Evolutionary conservation across 2,113 vertebrate genomes (phyloP).

Genomic region (Riparia riparia): DNA sequence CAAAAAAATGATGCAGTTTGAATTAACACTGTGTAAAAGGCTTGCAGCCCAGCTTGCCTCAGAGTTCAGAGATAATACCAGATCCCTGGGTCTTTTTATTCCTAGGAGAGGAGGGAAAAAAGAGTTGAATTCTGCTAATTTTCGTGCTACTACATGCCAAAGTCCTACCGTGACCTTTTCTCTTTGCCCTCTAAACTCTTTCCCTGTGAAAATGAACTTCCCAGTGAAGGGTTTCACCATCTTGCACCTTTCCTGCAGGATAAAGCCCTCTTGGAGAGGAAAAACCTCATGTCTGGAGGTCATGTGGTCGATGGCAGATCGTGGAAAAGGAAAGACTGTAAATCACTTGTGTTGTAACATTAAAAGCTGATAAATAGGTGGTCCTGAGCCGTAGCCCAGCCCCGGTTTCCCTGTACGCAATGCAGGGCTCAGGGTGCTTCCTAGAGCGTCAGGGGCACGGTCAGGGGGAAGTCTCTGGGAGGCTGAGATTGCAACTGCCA

Average conservation of each 20-base stretch:
- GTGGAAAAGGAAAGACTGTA: neutral
- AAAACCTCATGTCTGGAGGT: neutral
- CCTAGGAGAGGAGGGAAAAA: fast-evolving
- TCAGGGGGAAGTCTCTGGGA: neutral
- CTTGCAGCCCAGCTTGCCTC: conserved; percentile 13
- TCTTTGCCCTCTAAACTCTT: neutral
- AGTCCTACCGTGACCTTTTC: neutral
- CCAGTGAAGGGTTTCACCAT: neutral
- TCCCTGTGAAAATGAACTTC: conserved; percentile 1
- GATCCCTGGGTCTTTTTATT: neutral
- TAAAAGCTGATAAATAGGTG: conserved; percentile 20
- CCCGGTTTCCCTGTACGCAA: neutral
- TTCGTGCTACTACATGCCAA: neutral
- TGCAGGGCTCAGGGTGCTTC: neutral
- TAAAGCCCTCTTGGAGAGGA: conserved; percentile 38
- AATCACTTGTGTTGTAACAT: conserved; percentile 14
- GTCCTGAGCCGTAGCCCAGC: neutral
- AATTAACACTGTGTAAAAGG: conserved; percentile 40
- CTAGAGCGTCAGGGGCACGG: neutral
- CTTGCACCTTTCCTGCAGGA: neutral
- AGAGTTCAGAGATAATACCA: neutral
- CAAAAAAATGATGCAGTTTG: conserved; percentile 59
- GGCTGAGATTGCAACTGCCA: neutral
- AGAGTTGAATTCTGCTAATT: neutral
- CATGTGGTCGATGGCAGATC: neutral